These are phyloP conservation scores for Pseudochaenichthys georgianus DNA, from an alignment of 2,797 vertebrate genomes.

Conservation along the genomic window DNA sequence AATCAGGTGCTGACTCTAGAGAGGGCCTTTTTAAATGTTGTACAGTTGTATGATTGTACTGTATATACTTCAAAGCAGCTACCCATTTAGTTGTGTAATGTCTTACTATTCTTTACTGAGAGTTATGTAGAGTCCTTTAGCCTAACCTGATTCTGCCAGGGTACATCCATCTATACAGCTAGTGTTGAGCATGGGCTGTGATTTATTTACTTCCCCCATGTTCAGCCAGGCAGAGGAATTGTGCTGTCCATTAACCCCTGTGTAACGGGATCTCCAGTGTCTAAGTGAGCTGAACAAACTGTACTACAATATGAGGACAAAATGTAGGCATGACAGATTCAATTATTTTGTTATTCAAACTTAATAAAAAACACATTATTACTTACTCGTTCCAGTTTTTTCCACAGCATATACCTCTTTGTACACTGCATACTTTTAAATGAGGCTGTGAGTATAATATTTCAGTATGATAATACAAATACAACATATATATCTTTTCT, in stretches of 20 bases:
- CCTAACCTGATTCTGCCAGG: slow-evolving; percentile 72
- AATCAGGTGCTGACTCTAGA: too few species aligned
- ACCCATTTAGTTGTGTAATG: not conserved
- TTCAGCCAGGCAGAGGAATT: slow-evolving; percentile 62
- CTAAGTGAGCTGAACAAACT: slow-evolving; percentile 26
- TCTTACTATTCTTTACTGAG: slow-evolving; percentile 1
- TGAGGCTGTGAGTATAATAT: too few species aligned
- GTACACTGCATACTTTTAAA: too few species aligned
- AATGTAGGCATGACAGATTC: not conserved
- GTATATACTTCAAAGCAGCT: not conserved
- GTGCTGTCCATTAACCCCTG: slow-evolving; percentile 18
- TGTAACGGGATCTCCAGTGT: slow-evolving; percentile 33
- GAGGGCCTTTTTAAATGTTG: too few species aligned
- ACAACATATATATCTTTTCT: too few species aligned
- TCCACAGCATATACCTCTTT: too few species aligned
- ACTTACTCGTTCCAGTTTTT: too few species aligned
- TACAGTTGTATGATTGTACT: not conserved
- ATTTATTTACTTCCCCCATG: slow-evolving; percentile 74
- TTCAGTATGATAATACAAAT: too few species aligned
- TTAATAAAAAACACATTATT: not conserved
- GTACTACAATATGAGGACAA: too few species aligned
- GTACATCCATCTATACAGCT: slow-evolving; percentile 47
- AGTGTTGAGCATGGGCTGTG: slow-evolving; percentile 43
- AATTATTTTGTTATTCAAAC: not conserved
- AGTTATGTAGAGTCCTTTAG: slow-evolving; percentile 23